phyloP scores from a whole-genome alignment of 2,888 invertebrate species.

The Megastigmus dorsalis region DNA sequence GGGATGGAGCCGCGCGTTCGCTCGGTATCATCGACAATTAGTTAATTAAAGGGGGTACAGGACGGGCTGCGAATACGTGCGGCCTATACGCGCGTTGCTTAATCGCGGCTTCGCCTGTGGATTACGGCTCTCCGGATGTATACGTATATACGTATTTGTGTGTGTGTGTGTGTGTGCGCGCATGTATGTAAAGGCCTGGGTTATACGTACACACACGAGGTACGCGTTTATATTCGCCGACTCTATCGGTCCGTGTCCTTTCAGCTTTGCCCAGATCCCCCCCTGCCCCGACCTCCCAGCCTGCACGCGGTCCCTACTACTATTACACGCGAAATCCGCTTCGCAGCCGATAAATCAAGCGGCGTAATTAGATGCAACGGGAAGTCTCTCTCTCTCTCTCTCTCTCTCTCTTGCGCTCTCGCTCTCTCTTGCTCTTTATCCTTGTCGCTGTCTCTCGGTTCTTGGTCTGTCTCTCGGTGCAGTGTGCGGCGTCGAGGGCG shows the following conservation, averaged over 20 bases:
- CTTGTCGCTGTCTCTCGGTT: background rate
- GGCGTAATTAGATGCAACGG: slow-evolving; percentile 58
- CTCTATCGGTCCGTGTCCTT: slow-evolving; percentile 2
- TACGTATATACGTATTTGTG: background rate
- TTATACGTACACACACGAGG: background rate
- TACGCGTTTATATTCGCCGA: background rate
- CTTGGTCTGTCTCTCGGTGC: background rate
- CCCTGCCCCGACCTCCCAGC: background rate
- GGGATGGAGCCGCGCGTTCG: background rate
- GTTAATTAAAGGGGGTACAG: slow-evolving; percentile 43
- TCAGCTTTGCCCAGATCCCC: background rate
- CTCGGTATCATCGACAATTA: slow-evolving; percentile 42
- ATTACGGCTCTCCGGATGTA: background rate
- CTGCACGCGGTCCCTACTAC: background rate
- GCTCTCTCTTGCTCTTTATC: background rate
- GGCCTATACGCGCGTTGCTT: background rate
- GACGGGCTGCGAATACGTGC: too few relatives aligned
- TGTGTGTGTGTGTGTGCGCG: too few relatives aligned
- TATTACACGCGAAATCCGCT: slow-evolving; percentile 49
- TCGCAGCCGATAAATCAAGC: slow-evolving; percentile 59
- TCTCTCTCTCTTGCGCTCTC: background rate
- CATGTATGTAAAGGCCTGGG: too few relatives aligned
- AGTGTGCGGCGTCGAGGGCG: background rate
- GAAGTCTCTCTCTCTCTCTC: slow-evolving; percentile 14
- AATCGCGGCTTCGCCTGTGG: background rate